Conservation (phyloP, 2,888 invertebrate species). For the Eulithis testata region DNA sequence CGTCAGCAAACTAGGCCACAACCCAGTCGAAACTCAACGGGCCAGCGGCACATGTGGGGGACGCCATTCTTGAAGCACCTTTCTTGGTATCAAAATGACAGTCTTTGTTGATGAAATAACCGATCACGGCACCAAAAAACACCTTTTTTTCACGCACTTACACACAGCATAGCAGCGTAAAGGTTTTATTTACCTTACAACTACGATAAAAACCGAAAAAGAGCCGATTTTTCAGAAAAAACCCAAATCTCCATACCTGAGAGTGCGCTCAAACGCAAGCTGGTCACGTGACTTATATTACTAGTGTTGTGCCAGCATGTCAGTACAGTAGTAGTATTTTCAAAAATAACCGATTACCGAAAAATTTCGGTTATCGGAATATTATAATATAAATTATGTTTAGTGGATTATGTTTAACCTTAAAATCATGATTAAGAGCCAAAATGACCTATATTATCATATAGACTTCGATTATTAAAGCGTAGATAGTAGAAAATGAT, state of each 20-base stretch:
- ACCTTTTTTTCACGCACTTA: conserved; percentile 65
- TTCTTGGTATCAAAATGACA: conserved; percentile 87
- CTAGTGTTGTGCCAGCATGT: conserved; percentile 64
- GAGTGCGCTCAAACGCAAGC: conserved; percentile 89
- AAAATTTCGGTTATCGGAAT: not conserved
- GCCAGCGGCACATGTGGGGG: conserved; percentile 88
- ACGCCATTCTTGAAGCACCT: conserved; percentile 90
- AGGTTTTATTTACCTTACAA: conserved; percentile 72
- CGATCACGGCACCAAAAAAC: conserved; percentile 70
- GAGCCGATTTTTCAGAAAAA: conserved; percentile 74
- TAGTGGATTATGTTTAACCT: too few relatives aligned
- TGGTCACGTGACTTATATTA: conserved; percentile 85
- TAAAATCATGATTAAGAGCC: too few relatives aligned
- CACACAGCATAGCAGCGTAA: conserved; percentile 60
- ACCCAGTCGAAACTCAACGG: conserved; percentile 73
- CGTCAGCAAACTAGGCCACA: conserved; percentile 73
- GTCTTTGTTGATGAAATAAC: conserved; percentile 78
- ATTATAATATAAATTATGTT: too few relatives aligned
- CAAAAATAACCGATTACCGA: not conserved
- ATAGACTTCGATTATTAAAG: too few relatives aligned
- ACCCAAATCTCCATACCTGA: conserved; percentile 85
- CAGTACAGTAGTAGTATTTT: conserved; percentile 1
- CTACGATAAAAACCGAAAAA: conserved; percentile 65
- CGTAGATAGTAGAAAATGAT: too few relatives aligned
- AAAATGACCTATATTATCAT: too few relatives aligned